phyloP scores from a whole-genome alignment of 2,888 invertebrate genomes.

The Campoplex capitator region DNA sequence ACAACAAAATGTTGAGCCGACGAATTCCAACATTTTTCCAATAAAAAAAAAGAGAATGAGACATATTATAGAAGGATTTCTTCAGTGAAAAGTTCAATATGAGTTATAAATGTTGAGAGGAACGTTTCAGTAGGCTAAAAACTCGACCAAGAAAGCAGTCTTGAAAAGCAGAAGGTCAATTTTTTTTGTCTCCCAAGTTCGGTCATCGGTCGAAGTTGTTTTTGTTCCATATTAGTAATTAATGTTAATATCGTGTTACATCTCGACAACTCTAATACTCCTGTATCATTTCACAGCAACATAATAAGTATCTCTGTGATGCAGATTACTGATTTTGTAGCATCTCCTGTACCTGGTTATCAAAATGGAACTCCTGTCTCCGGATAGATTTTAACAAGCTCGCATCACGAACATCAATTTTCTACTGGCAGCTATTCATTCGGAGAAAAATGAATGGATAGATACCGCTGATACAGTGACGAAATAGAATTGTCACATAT shows the following conservation, averaged over 20 bases:
- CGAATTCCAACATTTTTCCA: background rate
- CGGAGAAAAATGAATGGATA: background rate
- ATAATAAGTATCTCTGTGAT: constrained; percentile 1
- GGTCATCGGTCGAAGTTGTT: no score
- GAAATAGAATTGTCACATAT: background rate
- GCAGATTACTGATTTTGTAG: background rate
- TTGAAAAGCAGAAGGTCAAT: background rate
- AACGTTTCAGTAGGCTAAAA: background rate
- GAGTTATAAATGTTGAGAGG: background rate
- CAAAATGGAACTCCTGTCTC: background rate
- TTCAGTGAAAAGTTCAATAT: background rate
- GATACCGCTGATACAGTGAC: background rate
- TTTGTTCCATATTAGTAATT: background rate
- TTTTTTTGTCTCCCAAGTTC: background rate
- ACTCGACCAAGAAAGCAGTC: background rate
- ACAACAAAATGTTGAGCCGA: no score
- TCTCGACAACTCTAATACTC: background rate
- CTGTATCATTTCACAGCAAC: background rate
- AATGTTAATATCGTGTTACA: background rate
- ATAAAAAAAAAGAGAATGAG: background rate
- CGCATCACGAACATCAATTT: constrained; percentile 57
- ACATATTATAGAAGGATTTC: background rate
- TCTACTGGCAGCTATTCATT: background rate
- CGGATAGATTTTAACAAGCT: constrained; percentile 22
- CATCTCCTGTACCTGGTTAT: background rate